Base-by-base conservation (phyloP, 2,797 vertebrate genomes). In the Neoniphon sammara region DNA sequence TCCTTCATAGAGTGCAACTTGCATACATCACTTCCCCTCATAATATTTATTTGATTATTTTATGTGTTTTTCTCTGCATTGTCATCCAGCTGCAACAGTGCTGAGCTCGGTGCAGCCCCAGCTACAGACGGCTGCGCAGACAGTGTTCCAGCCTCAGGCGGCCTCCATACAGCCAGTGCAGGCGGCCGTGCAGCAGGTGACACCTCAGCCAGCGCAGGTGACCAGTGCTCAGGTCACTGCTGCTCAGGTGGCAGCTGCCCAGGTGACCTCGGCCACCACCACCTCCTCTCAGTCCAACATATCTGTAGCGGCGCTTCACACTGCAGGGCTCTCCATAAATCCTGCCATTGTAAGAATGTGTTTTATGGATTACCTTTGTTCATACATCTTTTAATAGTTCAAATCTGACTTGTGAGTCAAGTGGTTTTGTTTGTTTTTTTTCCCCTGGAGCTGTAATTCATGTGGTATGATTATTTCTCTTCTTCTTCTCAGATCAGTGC, bases 271-370 rank as follows among this genome's bases (percentile, higher is more conserved):
- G 9, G 70, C 92, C 1, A 70, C 93, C 14, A 89, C 94, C 21
- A 77, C 89, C 4, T 71, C 91, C 72, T 94, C 94, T 23, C 97
- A 96, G 79, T 87, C 95, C 66, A 94, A 83, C 82, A 87, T 95
- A 14, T 95, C 96, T 0, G 65, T 94, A 73, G 94, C 97, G 55
- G 93, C 96, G 0, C 93, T 98, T 21, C 97, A 97, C 86, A 95
- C 95, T 0, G 94, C 96, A 2, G 96, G 96, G 82, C 95, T 98
- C 82, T 94, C 97, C 46, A 94, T 98, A 91, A 98, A 96, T 81
- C 95, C 97, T 0, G 96, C 96, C 83, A 95, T 98, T 63, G 97
- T 98, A 94, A 89, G 90, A 66, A 54, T 0, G 11, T 30, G 11
- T 18, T 44, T 31, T 1, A 30, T 9, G 1, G n/a, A 50, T 42